Conservation (phyloP, 2,797 vertebrate species). For the Onychomys arenicola region DNA sequence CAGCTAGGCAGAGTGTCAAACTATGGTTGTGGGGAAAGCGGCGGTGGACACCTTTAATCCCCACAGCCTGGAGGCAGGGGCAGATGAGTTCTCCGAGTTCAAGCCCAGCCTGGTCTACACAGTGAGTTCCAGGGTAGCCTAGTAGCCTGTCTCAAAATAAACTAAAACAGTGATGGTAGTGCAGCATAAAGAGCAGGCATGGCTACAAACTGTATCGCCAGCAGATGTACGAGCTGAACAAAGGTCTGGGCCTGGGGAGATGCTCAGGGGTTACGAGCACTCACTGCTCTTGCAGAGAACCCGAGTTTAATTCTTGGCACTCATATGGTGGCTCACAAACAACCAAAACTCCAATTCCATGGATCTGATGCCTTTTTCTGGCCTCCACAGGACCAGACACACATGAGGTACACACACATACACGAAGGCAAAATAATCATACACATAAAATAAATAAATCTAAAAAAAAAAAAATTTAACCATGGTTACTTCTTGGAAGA, state of each 20-base stretch:
- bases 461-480: neutral
- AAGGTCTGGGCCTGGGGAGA: neutral
- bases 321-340: neutral
- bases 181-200: neutral
- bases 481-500: neutral
- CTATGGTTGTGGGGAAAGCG: neutral
- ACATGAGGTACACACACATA: neutral
- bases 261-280: neutral
- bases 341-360: neutral
- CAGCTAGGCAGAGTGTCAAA: neutral
- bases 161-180: neutral
- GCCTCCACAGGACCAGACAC: neutral
- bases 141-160: neutral
- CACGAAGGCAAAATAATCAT: neutral
- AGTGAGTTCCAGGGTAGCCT: neutral
- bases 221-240: neutral
- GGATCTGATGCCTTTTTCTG: neutral
- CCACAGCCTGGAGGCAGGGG: neutral
- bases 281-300: neutral
- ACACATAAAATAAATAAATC: neutral
- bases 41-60: neutral
- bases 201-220: neutral
- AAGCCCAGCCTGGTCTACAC: neutral
- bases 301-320: neutral
- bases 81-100: neutral